Evolutionary conservation across 2,113 vertebrate genomes (phyloP), one percentile per base, ranked within the genome.

Genomic region (Mormyrus iriodes): DNA sequence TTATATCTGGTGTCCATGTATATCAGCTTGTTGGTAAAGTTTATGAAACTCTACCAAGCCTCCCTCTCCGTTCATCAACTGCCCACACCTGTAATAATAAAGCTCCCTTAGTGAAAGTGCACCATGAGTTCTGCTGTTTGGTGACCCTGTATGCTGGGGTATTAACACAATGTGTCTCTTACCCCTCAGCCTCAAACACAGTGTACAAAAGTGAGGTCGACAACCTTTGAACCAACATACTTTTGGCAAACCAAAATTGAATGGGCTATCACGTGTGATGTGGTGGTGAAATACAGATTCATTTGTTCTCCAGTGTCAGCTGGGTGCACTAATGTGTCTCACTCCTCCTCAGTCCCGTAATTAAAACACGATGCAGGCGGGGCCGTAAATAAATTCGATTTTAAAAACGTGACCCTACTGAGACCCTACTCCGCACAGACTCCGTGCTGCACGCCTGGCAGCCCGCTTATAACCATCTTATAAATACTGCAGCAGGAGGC

Each of bases 401-500:
- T 86, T 55, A 53, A 31, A 48, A 86, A 31, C 17, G 9, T 13
- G 13, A 53, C 85, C 85, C 48, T 86, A 27, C 85, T 53, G 85
- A 86, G 51, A 53, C 15, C 4, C 15, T 55, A 31, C 51, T 19
- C 51, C 27, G 31, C 85, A 55, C 27, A 48, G 51, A 31, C 27
- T n/a, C 49, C 5, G 85, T 35, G 49, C 51, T 35, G 21, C 85
- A 55, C 51, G 48, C 55, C 49, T 51, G 7, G 27, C 27, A 6
- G 15, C 85, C 17, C 4, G 48, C 84, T 27, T 86, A 86, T 53
- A 53, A 86, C 84, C 58, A 52, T 44, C 55, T 58, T 55, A 55
- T 89, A 61, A 89, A 89, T 58, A 76, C 51, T 89, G 52, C 82
- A 84, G 88, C 39, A 52, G 39, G 53, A 55, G 82, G 51, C 76